These are phyloP conservation scores for Heterodera carotae DNA, from an alignment of 1,140 invertebrate genomes.

Conservation along the genomic window DNA sequence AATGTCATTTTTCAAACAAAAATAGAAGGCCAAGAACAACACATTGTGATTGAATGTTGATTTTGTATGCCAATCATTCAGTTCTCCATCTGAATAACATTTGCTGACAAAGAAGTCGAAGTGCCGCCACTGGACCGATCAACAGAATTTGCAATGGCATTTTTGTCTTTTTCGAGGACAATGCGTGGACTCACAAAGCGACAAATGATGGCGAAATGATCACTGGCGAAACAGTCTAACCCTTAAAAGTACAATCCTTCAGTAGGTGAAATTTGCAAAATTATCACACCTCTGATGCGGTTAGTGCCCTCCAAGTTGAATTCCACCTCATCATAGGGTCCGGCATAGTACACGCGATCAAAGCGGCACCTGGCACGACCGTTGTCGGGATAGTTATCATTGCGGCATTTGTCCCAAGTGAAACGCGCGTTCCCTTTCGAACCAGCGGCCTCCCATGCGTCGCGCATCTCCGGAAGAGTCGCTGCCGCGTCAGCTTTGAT, in stretches of 20 bases:
- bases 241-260: slow-evolving; percentile 9
- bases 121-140: neutral
- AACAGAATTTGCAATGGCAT: neutral
- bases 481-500: neutral
- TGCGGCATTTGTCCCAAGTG: slow-evolving; percentile 45
- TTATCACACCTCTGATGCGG: slow-evolving; percentile 27
- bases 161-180: neutral
- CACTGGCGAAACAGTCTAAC: slow-evolving; percentile 38
- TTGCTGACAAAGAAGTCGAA: neutral
- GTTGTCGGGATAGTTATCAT: slow-evolving; percentile 37
- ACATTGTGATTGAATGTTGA: too few species aligned
- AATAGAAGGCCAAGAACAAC: too few species aligned
- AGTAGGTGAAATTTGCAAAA: neutral
- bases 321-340: slow-evolving; percentile 39
- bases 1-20: too few species aligned
- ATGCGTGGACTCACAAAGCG: slow-evolving; percentile 40
- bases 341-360: slow-evolving; percentile 41
- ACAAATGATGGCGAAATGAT: slow-evolving; percentile 47
- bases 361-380: slow-evolving; percentile 37
- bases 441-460: slow-evolving; percentile 47
- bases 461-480: slow-evolving; percentile 33
- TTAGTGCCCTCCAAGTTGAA: slow-evolving; percentile 44
- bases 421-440: slow-evolving; percentile 5
- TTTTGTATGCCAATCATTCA: neutral
- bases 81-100: neutral